phyloP scores from a whole-genome alignment of 2,888 invertebrate genomes.

The Drosophila neotestacea region DNA sequence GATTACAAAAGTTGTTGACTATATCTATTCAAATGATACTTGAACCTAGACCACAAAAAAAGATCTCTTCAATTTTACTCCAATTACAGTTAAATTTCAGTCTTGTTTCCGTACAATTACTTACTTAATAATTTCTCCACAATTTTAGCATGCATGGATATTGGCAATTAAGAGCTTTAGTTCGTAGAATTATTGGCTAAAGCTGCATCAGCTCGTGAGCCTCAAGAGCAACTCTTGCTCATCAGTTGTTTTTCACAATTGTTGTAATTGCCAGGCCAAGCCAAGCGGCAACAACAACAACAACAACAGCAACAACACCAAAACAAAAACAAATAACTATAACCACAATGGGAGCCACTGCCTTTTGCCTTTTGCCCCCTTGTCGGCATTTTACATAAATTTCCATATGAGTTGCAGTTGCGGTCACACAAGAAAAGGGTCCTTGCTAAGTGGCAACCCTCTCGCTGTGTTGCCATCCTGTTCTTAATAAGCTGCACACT shows the following conservation, averaged over 20 bases:
- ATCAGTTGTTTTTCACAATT: neutral
- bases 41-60: neutral
- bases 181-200: neutral
- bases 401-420: slow-evolving; percentile 36
- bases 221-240: neutral
- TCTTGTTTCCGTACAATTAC: neutral
- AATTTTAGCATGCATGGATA: neutral
- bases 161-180: neutral
- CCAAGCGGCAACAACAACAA: slow-evolving; percentile 11
- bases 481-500: slow-evolving; percentile 40
- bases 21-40: neutral
- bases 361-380: slow-evolving; percentile 25
- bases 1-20: neutral
- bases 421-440: slow-evolving; percentile 24
- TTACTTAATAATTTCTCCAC: neutral
- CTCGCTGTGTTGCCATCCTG: slow-evolving; percentile 1
- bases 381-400: slow-evolving; percentile 43
- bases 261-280: slow-evolving; percentile 20
- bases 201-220: neutral
- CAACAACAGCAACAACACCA: neutral
- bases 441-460: slow-evolving; percentile 27
- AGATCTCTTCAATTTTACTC: neutral
- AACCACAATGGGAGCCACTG: slow-evolving; percentile 17
- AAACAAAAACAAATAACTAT: slow-evolving; percentile 11
- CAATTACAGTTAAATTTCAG: neutral